Percentiles rank a stretch among this genome's conserved stretches.
phyloP scores from a whole-genome alignment of 2,797 vertebrate species.

The Anas capensis region DNA sequence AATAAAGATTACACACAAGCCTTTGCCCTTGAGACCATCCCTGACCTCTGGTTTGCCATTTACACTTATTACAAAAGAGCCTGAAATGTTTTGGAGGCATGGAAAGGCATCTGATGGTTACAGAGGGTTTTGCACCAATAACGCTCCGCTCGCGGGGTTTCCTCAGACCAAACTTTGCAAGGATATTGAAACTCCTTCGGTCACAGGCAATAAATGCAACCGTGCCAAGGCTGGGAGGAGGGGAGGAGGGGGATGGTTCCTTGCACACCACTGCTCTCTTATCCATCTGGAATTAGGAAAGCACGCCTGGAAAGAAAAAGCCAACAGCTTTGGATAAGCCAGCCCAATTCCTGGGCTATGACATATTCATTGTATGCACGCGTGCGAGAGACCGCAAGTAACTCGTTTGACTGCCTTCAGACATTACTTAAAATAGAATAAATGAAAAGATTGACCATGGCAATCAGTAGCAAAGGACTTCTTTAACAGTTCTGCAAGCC shows the following conservation, averaged over 20 bases:
- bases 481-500: not conserved
- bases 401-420: not conserved
- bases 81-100: conserved; percentile 52
- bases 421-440: not conserved
- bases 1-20: conserved; percentile 67
- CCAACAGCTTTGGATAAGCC: conserved; percentile 53
- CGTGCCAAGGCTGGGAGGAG: conserved; percentile 58
- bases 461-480: not conserved
- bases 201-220: conserved; percentile 71
- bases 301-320: conserved; percentile 60
- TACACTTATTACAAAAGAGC: conserved; percentile 71
- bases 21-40: conserved; percentile 67
- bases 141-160: not conserved
- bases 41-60: conserved; percentile 71
- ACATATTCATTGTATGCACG: conserved; percentile 5
- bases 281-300: conserved; percentile 75
- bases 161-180: conserved; percentile 59
- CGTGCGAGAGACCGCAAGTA: not conserved
- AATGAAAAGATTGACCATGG: not conserved
- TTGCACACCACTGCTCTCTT: conserved; percentile 53
- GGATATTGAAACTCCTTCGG: conserved; percentile 65
- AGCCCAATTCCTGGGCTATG: conserved; percentile 60
- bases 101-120: conserved; percentile 54
- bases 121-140: conserved; percentile 59
- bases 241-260: conserved; percentile 48